Evolutionary conservation across 2,797 vertebrate genomes (phyloP), one percentile per base, ranked within the genome.

Genomic region (Typhlichthys subterraneus): DNA sequence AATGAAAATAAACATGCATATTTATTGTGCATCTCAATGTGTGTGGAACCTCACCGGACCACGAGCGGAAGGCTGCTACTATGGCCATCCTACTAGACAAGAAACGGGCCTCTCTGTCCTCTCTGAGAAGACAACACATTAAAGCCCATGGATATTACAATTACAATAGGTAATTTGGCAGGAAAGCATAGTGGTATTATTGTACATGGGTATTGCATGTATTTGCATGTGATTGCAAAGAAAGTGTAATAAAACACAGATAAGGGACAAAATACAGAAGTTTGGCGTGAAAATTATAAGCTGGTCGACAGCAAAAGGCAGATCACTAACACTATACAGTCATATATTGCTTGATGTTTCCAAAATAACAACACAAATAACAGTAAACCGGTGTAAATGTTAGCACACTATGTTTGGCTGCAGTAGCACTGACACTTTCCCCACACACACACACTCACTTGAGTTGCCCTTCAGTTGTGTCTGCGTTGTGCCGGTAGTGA

Each of bases 401-500:
- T 59, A 79, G 38, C 76, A 78, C 69, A 85, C 53, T 69, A 69
- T 69, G 70, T 75, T 61, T 69, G 12, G n/a, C 3, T n/a, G 10
- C 42, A 46, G 15, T 7, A 14, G 50, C 57, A 66, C 56, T 57
- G 54, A 68, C 62, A 48, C 63, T 53, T 15, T 8, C 45, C 46
- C 42, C 13, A 19, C 57, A 59, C 46, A 69, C 72, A 77, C 77
- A 94, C 96, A 94, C 97, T 96, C 91, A 99, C 98, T 98, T 99
- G 81, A 98, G 93, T 72, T 98, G 97, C 69, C 95, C 95, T 92
- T 99, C 97, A 76, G 96, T 88, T 57, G 93, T 99, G 82, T 99
- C 97, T 80, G 98, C 96, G 69, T 97, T 98, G 87, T 99, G 97
- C 72, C 96, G 96, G 93, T 99, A 99, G 96, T 99, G 97, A 87